Evolutionary conservation across 2,797 vertebrate species (phyloP).

Genomic region (Rhabdophis nuchalis): DNA sequence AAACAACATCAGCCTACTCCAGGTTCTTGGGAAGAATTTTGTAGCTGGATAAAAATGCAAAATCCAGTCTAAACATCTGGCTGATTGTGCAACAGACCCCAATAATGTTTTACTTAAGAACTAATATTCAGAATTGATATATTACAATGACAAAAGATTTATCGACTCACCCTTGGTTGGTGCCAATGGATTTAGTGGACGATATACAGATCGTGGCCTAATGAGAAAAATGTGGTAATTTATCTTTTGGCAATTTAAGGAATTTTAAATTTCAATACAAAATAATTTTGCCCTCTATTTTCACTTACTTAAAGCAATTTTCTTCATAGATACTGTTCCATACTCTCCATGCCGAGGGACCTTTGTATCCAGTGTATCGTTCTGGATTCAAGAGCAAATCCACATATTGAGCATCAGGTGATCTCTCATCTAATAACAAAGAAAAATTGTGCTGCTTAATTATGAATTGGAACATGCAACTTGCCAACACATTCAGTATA

Average conservation of each 20-base stretch:
- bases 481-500: background rate
- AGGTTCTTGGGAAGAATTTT: background rate
- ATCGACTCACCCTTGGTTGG: constrained; percentile 80
- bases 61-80: background rate
- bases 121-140: constrained; percentile 24
- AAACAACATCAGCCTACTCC: background rate
- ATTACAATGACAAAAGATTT: background rate
- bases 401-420: constrained; percentile 86
- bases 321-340: constrained; percentile 98
- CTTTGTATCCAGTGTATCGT: constrained; percentile 90
- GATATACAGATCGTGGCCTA: constrained; percentile 95
- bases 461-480: background rate
- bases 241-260: constrained; percentile 16
- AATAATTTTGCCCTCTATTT: background rate
- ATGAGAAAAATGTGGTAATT: constrained; percentile 28
- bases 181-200: constrained; percentile 90
- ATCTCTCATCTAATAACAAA: constrained; percentile 79
- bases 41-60: background rate
- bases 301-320: constrained; percentile 93
- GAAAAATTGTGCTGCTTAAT: constrained; percentile 2
- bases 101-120: background rate
- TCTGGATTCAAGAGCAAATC: constrained; percentile 93
- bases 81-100: background rate
- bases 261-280: background rate
- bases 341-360: constrained; percentile 86